phyloP scores from a whole-genome alignment of 2,888 invertebrate species.

The Clusia tigrina region DNA sequence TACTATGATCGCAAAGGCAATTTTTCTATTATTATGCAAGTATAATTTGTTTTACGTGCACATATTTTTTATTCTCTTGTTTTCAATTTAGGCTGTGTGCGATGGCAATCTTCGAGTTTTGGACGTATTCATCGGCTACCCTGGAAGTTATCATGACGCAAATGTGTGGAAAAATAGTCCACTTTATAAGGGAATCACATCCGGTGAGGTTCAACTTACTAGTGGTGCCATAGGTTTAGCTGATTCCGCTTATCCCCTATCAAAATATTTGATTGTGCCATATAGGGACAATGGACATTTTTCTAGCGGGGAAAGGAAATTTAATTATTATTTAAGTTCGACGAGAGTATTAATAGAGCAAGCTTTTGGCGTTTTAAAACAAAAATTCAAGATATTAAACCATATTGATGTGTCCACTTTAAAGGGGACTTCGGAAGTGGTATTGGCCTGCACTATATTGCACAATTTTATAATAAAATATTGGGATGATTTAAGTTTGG shows the following conservation, averaged over 20 bases:
- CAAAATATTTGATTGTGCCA: conserved; percentile 25
- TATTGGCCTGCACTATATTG: conserved; percentile 16
- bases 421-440: conserved; percentile 14
- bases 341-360: conserved; percentile 26
- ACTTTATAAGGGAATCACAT: conserved; percentile 16
- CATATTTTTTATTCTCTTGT: no score
- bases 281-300: conserved; percentile 31
- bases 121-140: conserved; percentile 26
- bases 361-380: conserved; percentile 21
- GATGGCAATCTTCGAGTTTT: conserved; percentile 20
- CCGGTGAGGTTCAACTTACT: conserved; percentile 16
- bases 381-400: conserved; percentile 16
- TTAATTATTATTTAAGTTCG: conserved; percentile 26
- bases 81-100: conserved; percentile 22
- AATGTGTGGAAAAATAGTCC: conserved; percentile 26
- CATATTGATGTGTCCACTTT: conserved; percentile 2
- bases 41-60: no score
- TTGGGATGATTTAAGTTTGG: no score
- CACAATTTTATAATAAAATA: conserved; percentile 24
- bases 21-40: no score
- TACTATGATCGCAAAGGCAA: no score
- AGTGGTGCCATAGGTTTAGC: conserved; percentile 20
- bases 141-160: conserved; percentile 22
- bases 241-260: conserved; percentile 28
- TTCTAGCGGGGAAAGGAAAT: conserved; percentile 19